Percentiles rank a stretch among this genome's conserved stretches.
Conservation (phyloP, 1,140 invertebrate genomes). For the Apis dorsata region DNA sequence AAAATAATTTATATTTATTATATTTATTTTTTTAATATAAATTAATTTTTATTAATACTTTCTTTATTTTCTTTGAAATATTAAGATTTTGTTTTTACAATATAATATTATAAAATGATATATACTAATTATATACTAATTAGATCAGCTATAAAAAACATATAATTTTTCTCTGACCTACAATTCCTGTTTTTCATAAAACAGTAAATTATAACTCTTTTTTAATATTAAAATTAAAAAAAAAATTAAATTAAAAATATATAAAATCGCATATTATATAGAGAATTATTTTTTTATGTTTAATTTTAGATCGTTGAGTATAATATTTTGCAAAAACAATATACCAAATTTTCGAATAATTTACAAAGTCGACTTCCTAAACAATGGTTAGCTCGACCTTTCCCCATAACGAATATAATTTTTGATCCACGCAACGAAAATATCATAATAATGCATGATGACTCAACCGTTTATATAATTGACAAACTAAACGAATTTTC, state of each 20-base stretch:
- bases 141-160: not conserved
- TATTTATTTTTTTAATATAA: too few relatives aligned
- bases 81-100: constrained; percentile 8
- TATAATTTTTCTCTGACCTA: constrained; percentile 14
- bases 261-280: constrained; percentile 26
- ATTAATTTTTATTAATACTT: too few relatives aligned
- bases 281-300: not conserved
- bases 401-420: constrained; percentile 81
- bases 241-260: constrained; percentile 32
- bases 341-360: constrained; percentile 81
- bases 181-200: not conserved
- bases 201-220: not conserved
- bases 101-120: constrained; percentile 5
- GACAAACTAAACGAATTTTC: constrained; percentile 79
- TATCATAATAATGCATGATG: constrained; percentile 84
- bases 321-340: constrained; percentile 80
- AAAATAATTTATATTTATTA: too few relatives aligned
- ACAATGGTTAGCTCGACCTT: constrained; percentile 78
- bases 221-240: too few relatives aligned
- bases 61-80: not conserved
- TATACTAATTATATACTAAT: constrained; percentile 1
- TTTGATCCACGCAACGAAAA: constrained; percentile 82
- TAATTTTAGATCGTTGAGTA: constrained; percentile 85
- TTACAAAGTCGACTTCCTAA: constrained; percentile 77
- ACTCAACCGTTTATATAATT: constrained; percentile 83